Base-by-base conservation (phyloP, 1,140 invertebrate genomes). In the Harpegnathos saltator region DNA sequence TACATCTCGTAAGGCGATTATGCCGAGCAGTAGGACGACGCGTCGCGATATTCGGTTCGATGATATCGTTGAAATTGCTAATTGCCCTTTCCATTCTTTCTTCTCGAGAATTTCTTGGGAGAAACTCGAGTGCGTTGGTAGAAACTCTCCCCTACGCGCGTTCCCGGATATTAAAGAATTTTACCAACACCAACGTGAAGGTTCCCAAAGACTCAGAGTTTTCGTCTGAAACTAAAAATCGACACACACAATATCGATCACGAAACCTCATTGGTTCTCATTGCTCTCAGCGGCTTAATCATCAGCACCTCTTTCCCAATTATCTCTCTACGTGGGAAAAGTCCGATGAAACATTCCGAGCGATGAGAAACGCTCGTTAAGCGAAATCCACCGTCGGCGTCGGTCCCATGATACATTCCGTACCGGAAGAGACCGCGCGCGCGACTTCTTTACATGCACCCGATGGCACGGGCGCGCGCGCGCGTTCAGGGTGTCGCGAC, bases 381-480 rank as follows among this genome's bases (percentile, higher is more conserved):
- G 24, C 38, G 75, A 69, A 56, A 78, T 9, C 38, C 38, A 69
- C 52, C 75, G 38, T 65, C 33, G 22, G 22, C 48, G 38, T 65
- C 33, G 22, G 22, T 29, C 44, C 7, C 52, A 14, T 52, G 29
- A 62, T 58, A 17, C 63, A 56, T 78, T 78, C 50, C 44, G 52
- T 58, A 48, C 48, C 52, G 75, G 75, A 80, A 80, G 75, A 80
- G 29, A 80, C 38, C 38, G 38, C 17, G 22, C 38, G 38, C 17
- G 22, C 50, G 3, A 44, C 75, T 80, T 80, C 65, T 80, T 80
- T 80, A 80, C 58, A 80, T 71, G 75, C 65, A 69, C 65, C 75
- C 75, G 65, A 63, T 44, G 52, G 69, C 50, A 14, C 50, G 52
- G 52, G 69, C 50, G 9, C 50, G 52, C 73, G 73, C 52, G 52